Evolutionary conservation across 2,113 vertebrate genomes (phyloP), one percentile per base, ranked within the genome.

Genomic region (Arizona elegans): DNA sequence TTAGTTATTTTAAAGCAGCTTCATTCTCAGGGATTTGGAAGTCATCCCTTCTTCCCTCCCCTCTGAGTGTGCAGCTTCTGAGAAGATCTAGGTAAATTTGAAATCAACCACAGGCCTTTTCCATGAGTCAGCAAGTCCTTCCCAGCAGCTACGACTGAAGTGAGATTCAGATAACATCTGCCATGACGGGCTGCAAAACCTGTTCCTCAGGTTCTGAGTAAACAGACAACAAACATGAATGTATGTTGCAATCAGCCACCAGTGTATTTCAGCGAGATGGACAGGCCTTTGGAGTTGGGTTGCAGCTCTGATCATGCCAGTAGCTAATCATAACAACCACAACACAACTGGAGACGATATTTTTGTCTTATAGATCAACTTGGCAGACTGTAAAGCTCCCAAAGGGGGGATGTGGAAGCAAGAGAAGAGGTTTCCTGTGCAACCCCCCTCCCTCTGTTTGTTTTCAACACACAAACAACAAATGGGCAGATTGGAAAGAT

Each of bases 41-140:
- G 17, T 21, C 33, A 43, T 81, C 33, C 3, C 75, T 43, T 43
- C 75, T 81, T 43, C 75, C 75, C 17, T 43, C 75, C 75, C 33
- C 33, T 81, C 55, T 24, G 17, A 65, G 33, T 17, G 19, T 62
- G 33, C 21, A 59, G 85, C 43, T 88, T 92, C 65, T 88, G 85
- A 81, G 55, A 88, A 54, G 58, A 38, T 10, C 24, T 23, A 43
- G 9, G 70, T 65, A 53, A 87, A 92, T 87, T 81, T 89, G 33
- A 47, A 85, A 55, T 54, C 54, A 43, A 52, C 0, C 1, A 87
- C 90, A 59, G 81, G 23, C 88, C 88, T 93, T 94, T 94, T 90
- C 9, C 23, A 89, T 95, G 96, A 96, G 92, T 94, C 93, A 91
- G 90, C 3, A 3, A 91, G 92, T 88, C 56, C 90, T 87, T 94